Evolutionary conservation across 2,113 vertebrate species (phyloP).

Genomic region (Emydocephalus ijimae): DNA sequence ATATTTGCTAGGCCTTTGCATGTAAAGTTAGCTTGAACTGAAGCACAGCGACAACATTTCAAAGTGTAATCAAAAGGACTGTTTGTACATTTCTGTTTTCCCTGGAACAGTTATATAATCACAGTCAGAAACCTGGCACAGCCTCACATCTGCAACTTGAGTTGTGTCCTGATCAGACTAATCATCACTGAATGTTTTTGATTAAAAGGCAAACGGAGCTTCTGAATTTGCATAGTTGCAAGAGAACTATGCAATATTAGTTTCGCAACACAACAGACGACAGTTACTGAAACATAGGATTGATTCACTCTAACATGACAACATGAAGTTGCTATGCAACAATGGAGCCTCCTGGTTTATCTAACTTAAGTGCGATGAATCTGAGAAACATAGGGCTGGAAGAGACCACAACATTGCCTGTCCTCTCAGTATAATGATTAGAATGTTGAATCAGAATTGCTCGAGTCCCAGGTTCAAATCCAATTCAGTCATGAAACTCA

Average conservation of each 20-base stretch:
- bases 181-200: conserved; percentile 25
- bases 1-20: conserved; percentile 57
- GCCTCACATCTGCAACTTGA: neutral
- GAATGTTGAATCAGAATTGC: neutral
- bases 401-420: neutral
- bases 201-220: neutral
- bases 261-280: neutral
- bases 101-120: conserved; percentile 57
- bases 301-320: neutral
- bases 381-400: neutral
- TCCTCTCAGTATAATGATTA: neutral
- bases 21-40: conserved; percentile 58
- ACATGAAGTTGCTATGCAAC: neutral
- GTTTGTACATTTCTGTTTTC: conserved; percentile 53
- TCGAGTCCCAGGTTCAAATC: neutral
- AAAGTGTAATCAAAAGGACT: conserved; percentile 52
- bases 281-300: neutral
- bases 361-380: neutral
- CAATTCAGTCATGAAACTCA: neutral
- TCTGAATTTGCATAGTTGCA: neutral
- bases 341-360: too few relatives aligned
- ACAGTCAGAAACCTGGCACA: neutral
- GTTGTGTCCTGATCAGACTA: neutral
- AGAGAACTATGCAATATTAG: neutral
- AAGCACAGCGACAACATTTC: conserved; percentile 49